Base-by-base conservation (phyloP, 2,888 invertebrate species). In the Celastrina argiolus region DNA sequence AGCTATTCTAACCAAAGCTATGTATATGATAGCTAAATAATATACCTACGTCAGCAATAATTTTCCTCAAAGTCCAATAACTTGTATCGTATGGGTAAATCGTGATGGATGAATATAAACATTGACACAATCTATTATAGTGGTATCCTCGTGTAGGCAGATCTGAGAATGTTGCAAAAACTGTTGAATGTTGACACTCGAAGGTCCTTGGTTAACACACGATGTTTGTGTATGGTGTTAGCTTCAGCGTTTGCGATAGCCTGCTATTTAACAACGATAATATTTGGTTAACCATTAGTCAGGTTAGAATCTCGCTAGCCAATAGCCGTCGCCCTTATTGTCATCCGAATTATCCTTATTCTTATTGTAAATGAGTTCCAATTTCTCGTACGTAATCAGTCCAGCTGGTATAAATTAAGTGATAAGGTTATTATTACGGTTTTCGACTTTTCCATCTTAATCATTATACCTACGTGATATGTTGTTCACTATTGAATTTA, bases 141-240 rank as follows among this genome's bases (percentile, higher is more conserved):
- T 12, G 51, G 22, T 14, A 51, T 51, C 12, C 51, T 51, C 51
- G 14, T 51, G 51, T 51, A 14, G 51, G 51, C 26, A 51, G 51
- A 51, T 22, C 51, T 22, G 8, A 51, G 22, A 51, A 51, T 51
- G 22, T 51, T 51, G 51, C 26, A 51, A 51, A 51, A 51, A 51
- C 12, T 51, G 51, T 51, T 51, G 51, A 51, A 4, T 51, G 51
- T 51, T 51, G 51, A 51, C 51, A 22, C 51, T 36, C 36, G 10
- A 12, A 4, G 14, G 22, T 51, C 51, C 22, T 51, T 51, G 51
- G 51, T 51, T 51, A 51, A 26, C 51, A 22, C 51, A 26, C 31
- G 2, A 6, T 51, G 51, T 26, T 51, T 51, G 51, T 26, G 22
- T 14, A 22, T 26, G 22, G 22, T 51, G 51, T 51, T 51, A 51